Conservation (phyloP, 2,888 invertebrate genomes). For the Pycnomerus fuliginosus region DNA sequence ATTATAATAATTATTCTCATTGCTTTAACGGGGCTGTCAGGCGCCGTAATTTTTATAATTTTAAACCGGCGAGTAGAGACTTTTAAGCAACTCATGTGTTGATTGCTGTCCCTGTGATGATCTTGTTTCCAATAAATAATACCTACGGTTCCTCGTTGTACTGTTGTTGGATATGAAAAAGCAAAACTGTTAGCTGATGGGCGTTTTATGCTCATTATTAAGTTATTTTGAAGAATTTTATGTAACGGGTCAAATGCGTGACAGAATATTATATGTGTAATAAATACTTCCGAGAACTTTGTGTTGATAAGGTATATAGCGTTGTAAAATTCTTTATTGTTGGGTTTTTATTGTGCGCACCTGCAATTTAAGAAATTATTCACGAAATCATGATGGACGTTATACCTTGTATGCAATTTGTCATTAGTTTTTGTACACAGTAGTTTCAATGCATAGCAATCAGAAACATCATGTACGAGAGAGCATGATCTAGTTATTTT, state of each 20-base stretch:
- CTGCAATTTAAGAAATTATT: not conserved
- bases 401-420: too few species aligned
- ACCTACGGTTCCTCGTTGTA: not conserved
- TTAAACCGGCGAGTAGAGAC: not conserved
- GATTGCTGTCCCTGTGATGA: not conserved
- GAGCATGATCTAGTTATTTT: too few species aligned
- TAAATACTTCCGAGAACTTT: slow-evolving; percentile 10
- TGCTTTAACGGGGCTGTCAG: too few species aligned
- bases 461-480: too few species aligned
- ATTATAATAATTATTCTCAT: too few species aligned
- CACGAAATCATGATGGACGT: too few species aligned
- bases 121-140: not conserved
- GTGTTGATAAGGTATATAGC: slow-evolving; percentile 7
- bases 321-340: not conserved
- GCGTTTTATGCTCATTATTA: slow-evolving; percentile 2
- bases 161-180: not conserved
- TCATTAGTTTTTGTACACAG: too few species aligned
- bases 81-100: not conserved
- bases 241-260: slow-evolving; percentile 16
- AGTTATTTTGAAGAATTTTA: slow-evolving; percentile 14
- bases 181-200: slow-evolving; percentile 7
- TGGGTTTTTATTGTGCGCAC: too few species aligned
- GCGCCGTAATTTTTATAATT: slow-evolving; percentile 4
- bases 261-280: slow-evolving; percentile 7
- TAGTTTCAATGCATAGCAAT: too few species aligned